Evolutionary conservation across 2,797 vertebrate genomes (phyloP), one percentile per base, ranked within the genome.

Genomic region (Lepilemur septentrionalis): DNA sequence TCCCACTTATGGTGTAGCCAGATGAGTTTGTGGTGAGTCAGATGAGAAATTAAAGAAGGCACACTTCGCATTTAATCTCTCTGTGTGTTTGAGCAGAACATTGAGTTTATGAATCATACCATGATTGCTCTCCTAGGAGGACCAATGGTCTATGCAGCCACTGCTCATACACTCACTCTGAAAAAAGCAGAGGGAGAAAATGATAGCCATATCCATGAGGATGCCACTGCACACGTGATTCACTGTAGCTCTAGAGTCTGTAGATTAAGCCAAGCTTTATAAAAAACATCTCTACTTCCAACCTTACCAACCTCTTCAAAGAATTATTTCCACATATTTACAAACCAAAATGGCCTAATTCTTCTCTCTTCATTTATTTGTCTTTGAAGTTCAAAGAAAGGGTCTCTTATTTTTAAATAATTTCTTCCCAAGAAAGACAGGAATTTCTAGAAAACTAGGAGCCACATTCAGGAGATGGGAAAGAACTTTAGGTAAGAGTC

Each of bases 301-400:
- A 83, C 13, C 1, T 41, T 75, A 48, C 25, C 46, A 79, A 52
- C 35, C 25, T 93, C 72, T 55, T 96, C n/a, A 57, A 41, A 93
- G 65, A 86, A 41, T 48, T 91, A 82, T 93, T 72, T 59, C 23
- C 43, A 61, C 28, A 59, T 65, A 86, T 55, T 70, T 89, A 48
- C 48, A 87, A 75, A 67, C 4, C 43, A 81, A 46, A 65, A 83
- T 50, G 30, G 20, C 32, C 52, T 59, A 22, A n/a, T 89, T 75
- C 41, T 80, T 79, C 52, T 94, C 22, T 57, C 52, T 78, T 50
- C 41, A 28, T 43, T 73, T 94, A 32, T 48, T 73, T 94, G 73
- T 78, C 48, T 50, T 89, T 75, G 4, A 97, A 84, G 11, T 72
- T 89, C 61, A 96, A 96, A 93, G 32, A n/a, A 94, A 92, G 5